Conservation (phyloP, 1,140 invertebrate species). For the Calycopis cecrops region DNA sequence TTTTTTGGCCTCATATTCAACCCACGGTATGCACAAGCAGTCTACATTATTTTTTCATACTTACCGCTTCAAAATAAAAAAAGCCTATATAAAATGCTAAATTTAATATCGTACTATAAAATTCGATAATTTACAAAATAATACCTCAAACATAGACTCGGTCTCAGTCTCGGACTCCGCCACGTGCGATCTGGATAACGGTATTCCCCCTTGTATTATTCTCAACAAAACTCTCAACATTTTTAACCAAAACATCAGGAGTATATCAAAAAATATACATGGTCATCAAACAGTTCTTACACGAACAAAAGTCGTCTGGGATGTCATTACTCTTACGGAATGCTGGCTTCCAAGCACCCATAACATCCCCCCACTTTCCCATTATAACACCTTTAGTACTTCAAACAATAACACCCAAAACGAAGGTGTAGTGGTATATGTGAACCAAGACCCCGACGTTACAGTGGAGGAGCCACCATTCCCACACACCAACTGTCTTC, state of each 20-base stretch:
- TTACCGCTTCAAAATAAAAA: too few relatives aligned
- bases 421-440: conserved; percentile 25
- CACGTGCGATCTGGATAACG: not conserved
- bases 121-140: conserved; percentile 5
- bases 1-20: too few relatives aligned
- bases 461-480: conserved; percentile 15
- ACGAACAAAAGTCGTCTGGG: conserved; percentile 18
- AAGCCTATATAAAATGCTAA: too few relatives aligned
- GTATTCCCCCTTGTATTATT: not conserved
- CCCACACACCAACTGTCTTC: too few relatives aligned
- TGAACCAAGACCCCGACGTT: conserved; percentile 10
- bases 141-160: not conserved
- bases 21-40: too few relatives aligned
- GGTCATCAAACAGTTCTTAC: conserved; percentile 9
- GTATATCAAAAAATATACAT: conserved; percentile 17
- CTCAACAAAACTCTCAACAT: conserved; percentile 13
- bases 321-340: conserved; percentile 21
- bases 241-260: conserved; percentile 21
- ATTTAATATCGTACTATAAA: too few relatives aligned
- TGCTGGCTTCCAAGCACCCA: conserved; percentile 17
- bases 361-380: not conserved
- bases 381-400: not conserved
- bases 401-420: conserved; percentile 22
- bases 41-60: too few relatives aligned
- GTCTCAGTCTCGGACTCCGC: too few relatives aligned